Evolutionary conservation across 2,113 vertebrate genomes (phyloP).

Genomic region (Arizona elegans): DNA sequence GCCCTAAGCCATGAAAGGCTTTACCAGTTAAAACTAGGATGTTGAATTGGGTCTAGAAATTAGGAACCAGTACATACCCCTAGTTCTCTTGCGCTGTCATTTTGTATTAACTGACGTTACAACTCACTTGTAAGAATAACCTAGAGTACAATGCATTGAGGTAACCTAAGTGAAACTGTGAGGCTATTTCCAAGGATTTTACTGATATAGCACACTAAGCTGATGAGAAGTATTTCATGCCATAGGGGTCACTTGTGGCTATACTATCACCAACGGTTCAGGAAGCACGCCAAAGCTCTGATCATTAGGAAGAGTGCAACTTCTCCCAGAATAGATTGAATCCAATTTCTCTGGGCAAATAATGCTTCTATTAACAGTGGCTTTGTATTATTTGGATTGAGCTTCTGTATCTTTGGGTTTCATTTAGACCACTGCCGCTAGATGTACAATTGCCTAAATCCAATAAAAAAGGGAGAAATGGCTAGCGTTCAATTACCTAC

Average conservation of each 20-base stretch:
- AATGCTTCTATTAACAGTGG: not conserved
- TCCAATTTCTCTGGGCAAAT: not conserved
- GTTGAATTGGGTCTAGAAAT: not conserved
- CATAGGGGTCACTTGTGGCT: not conserved
- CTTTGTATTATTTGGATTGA: not conserved
- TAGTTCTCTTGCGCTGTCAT: not conserved
- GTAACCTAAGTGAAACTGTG: not conserved
- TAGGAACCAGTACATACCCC: not conserved
- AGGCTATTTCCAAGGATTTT: not conserved
- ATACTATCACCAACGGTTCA: not conserved
- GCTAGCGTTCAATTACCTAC: not conserved
- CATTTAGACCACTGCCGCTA: not conserved
- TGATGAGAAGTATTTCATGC: not conserved
- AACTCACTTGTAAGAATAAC: not conserved
- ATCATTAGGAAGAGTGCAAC: not conserved
- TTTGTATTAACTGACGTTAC: not conserved
- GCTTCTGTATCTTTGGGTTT: not conserved
- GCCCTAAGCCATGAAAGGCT: not conserved
- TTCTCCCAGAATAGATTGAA: not conserved
- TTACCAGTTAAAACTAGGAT: not conserved
- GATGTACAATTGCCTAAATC: not conserved
- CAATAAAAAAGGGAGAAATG: not conserved
- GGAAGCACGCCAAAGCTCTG: not conserved
- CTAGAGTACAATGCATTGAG: not conserved
- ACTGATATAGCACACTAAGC: not conserved